A percentile compares a stretch with the other conserved stretches of the same genome.
Evolutionary conservation across 1,140 invertebrate genomes (phyloP).

Genomic region (Planococcus citri): DNA sequence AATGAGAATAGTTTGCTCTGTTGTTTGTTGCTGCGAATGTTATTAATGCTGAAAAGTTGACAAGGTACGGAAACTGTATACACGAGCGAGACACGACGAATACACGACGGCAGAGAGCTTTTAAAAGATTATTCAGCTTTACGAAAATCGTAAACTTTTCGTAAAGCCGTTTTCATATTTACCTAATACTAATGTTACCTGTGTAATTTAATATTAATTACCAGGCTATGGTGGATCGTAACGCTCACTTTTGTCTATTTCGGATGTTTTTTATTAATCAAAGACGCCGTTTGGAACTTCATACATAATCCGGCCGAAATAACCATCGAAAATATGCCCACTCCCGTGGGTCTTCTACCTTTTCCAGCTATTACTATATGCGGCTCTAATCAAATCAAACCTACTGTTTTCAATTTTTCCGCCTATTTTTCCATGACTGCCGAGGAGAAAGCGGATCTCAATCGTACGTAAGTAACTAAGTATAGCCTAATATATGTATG

Average conservation of each 20-base stretch:
- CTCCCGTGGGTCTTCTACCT: not conserved
- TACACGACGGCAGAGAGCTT: no score
- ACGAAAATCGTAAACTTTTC: no score
- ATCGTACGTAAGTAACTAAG: conserved; percentile 5
- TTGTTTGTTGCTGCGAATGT: no score
- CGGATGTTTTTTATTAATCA: not conserved
- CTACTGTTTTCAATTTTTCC: conserved; percentile 11
- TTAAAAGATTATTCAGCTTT: no score
- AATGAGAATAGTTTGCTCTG: no score
- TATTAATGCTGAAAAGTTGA: no score
- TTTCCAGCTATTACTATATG: conserved; percentile 22
- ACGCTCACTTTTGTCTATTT: not conserved
- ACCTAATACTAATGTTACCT: no score
- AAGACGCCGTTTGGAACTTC: not conserved
- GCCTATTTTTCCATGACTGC: not conserved
- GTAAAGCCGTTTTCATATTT: no score
- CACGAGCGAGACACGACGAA: no score
- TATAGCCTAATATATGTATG: no score
- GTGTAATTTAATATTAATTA: not conserved
- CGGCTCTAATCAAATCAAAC: conserved; percentile 11
- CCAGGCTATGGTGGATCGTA: not conserved
- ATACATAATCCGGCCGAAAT: not conserved
- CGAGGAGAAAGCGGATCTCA: not conserved
- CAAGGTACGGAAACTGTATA: no score
- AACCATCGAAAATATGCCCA: not conserved